Evolutionary conservation across 1,140 invertebrate species (phyloP).

Genomic region (Spodoptera litura): DNA sequence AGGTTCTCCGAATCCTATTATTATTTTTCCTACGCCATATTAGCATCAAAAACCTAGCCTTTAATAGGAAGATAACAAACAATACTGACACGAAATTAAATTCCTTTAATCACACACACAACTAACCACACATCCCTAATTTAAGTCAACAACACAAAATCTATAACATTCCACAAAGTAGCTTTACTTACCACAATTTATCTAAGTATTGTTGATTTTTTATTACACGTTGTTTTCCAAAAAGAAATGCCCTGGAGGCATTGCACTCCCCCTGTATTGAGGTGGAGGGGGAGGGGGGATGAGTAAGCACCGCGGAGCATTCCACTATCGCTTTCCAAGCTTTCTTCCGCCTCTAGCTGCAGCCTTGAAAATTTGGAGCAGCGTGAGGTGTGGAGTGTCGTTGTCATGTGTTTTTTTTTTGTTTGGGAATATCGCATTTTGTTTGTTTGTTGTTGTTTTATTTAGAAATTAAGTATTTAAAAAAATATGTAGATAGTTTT

Average conservation of each 20-base stretch:
- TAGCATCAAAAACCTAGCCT: too few species aligned
- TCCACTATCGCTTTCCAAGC: conserved; percentile 81
- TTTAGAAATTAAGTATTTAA: neutral
- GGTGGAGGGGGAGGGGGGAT: conserved; percentile 21
- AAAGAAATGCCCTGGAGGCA: conserved; percentile 57
- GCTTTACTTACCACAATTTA: neutral
- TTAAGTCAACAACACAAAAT: too few species aligned
- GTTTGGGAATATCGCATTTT: neutral
- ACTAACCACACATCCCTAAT: neutral
- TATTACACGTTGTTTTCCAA: neutral
- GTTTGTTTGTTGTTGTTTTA: neutral
- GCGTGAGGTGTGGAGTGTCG: conserved; percentile 50
- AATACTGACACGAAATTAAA: too few species aligned
- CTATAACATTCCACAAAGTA: neutral
- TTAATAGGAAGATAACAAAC: too few species aligned
- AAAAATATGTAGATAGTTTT: too few species aligned
- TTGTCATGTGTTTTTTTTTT: neutral
- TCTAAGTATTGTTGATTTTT: conserved; percentile 22
- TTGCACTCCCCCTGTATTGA: conserved; percentile 55
- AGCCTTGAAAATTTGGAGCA: conserved; percentile 77
- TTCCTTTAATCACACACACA: too few species aligned
- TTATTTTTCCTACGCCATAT: too few species aligned
- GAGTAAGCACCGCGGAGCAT: conserved; percentile 59
- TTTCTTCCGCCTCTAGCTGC: conserved; percentile 70
- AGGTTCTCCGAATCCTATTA: too few species aligned